Conservation (phyloP, 2,888 invertebrate species). For the Celastrina argiolus region DNA sequence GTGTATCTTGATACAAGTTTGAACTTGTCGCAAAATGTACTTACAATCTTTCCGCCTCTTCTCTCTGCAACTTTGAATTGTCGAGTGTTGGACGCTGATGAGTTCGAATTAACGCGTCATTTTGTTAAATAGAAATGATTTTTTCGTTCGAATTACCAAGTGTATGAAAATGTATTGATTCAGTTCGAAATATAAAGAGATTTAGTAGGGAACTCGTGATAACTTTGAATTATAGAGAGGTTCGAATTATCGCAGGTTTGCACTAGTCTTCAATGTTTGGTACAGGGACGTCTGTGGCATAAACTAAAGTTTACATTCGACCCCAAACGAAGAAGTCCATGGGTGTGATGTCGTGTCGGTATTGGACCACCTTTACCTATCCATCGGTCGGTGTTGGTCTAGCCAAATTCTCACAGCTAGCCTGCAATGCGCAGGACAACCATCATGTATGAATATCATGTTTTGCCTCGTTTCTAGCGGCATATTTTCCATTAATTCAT, state of each 20-base stretch:
- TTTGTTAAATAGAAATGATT: constrained; percentile 1
- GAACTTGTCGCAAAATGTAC: not conserved
- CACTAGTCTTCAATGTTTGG: constrained; percentile 22
- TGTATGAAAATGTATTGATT: not conserved
- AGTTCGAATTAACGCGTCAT: constrained; percentile 31
- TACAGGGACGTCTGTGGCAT: constrained; percentile 14
- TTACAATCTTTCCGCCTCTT: not conserved
- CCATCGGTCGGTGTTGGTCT: too few relatives aligned
- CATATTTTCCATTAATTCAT: constrained; percentile 20
- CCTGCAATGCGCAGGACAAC: constrained; percentile 15
- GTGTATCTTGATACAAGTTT: not conserved
- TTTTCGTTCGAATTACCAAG: not conserved
- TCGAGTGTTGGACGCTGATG: constrained; percentile 31
- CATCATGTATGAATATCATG: constrained; percentile 24
- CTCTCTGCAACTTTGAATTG: constrained; percentile 31
- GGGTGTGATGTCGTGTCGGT: constrained; percentile 16
- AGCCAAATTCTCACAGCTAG: not conserved
- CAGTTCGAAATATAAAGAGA: not conserved
- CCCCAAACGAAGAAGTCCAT: constrained; percentile 22
- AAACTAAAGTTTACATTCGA: constrained; percentile 19
- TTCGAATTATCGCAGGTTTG: not conserved
- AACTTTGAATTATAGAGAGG: too few relatives aligned
- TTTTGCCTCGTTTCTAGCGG: constrained; percentile 20
- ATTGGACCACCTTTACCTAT: too few relatives aligned
- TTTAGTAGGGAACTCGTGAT: not conserved